Base-by-base conservation (phyloP, 2,888 invertebrate genomes). In the Dendrolimus houi region DNA sequence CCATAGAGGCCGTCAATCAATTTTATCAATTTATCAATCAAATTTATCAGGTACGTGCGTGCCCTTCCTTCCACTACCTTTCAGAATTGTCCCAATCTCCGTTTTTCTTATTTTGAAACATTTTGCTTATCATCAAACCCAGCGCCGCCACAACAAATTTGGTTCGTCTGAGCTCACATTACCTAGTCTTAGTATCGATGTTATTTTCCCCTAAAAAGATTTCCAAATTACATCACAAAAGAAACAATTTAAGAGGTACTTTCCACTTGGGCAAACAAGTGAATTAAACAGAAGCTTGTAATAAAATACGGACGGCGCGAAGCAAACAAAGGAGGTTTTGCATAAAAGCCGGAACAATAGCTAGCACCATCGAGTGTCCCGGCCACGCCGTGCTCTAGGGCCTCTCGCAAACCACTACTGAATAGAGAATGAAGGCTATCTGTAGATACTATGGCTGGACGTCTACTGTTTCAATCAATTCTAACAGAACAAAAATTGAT, bases 351-450 rank as follows among this genome's bases (percentile, higher is more conserved):
- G 61, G 40, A 56, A 65, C 60, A 55, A 60, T 41, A 53, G 56
- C 54, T 62, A 70, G 68, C 58, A 65, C 55, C 66, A 71, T 72
- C 62, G 64, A 71, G 62, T 64, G 69, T 62, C 64, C 63, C 47
- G 47, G 47, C 9, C 47, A 47, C 9, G 12, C 47, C 47, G 47
- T 9, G 47, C 47, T 47, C 47, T 47, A 47, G 47, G 47, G 47
- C 47, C 29, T 47, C 47, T 47, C 47, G 47, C 47, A 47, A 47
- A 47, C 47, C 47, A 47, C 47, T 47, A 47, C 8, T 47, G 9
- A 47, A 47, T 47, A 47, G 47, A 47, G 47, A 47, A 47, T 47
- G 47, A 12, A 47, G 47, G 47, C 47, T 47, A 47, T 47, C 47
- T 47, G 9, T 2, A 47, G 9, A 9, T 47, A 12, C 47, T 47